A percentile compares a stretch with the other conserved stretches of the same genome.
Conservation (phyloP, 2,888 invertebrate genomes). For the Punctoribates punctum region DNA sequence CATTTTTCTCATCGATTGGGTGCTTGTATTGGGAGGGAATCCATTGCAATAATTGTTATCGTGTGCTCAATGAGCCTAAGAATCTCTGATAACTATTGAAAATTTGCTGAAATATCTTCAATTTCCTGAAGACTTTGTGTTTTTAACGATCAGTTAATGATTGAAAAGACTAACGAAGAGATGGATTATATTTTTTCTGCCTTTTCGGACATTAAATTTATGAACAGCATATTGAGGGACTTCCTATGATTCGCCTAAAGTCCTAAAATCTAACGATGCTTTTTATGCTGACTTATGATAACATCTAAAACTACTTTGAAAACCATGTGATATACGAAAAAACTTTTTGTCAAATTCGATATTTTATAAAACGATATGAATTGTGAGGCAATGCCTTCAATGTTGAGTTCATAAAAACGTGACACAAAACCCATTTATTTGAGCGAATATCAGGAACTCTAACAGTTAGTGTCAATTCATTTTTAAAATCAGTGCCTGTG, state of each 20-base stretch:
- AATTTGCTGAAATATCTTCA: neutral
- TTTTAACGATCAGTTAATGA: constrained; percentile 33
- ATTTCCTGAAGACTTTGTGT: neutral
- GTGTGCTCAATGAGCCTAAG: constrained; percentile 19
- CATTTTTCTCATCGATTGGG: neutral
- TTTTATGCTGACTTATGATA: neutral
- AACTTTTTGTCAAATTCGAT: constrained; percentile 22
- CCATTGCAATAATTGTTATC: neutral
- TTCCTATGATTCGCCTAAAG: constrained; percentile 27
- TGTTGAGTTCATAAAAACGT: constrained; percentile 18
- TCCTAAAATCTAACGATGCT: constrained; percentile 16
- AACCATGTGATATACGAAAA: constrained; percentile 9
- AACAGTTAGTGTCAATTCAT: neutral
- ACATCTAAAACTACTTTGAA: constrained; percentile 27
- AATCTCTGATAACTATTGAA: neutral
- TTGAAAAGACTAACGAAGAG: neutral
- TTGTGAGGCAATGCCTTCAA: neutral
- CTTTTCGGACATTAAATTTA: constrained; percentile 15
- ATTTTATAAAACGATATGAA: constrained; percentile 10
- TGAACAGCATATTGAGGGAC: constrained; percentile 29
- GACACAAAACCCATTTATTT: constrained; percentile 19
- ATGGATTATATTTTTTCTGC: neutral
- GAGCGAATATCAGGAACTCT: neutral
- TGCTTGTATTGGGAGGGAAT: neutral
- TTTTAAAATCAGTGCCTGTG: constrained; percentile 11